phyloP scores from a whole-genome alignment of 2,797 vertebrate species.

The Phylloscopus collybita region DNA sequence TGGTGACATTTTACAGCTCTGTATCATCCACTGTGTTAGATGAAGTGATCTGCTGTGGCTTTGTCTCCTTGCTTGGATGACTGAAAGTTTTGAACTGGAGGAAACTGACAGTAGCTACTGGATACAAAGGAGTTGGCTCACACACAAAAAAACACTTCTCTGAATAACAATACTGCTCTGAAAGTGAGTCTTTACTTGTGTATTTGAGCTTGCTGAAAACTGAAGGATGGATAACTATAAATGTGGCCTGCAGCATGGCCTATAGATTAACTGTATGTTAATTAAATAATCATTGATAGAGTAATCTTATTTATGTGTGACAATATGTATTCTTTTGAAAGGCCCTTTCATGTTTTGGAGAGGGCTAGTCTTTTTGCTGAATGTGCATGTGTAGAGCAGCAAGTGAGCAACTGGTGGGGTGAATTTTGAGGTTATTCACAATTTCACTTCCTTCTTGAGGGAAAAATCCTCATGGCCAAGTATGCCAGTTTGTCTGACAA shows the following conservation, averaged over 20 bases:
- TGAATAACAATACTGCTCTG: neutral
- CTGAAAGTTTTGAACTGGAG: neutral
- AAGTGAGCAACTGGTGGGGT: neutral
- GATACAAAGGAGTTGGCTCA: neutral
- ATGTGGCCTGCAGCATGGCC: neutral
- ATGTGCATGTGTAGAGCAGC: fast-evolving
- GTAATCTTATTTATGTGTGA: neutral
- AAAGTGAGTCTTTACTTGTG: neutral
- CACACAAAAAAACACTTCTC: neutral
- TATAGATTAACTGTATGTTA: neutral
- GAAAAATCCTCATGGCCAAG: neutral
- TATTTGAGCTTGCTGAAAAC: neutral
- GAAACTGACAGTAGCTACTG: fast-evolving
- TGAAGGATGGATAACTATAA: neutral
- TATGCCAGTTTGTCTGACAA: neutral
- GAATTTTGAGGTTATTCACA: neutral
- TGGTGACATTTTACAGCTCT: neutral
- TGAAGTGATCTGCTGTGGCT: neutral
- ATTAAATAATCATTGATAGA: neutral
- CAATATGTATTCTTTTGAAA: neutral
- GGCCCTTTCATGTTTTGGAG: neutral
- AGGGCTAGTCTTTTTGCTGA: neutral
- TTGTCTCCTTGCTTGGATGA: neutral
- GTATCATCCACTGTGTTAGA: neutral
- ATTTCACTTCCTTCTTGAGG: neutral